Evolutionary conservation across 2,113 vertebrate species (phyloP).

Genomic region (Peucedramus taeniatus): DNA sequence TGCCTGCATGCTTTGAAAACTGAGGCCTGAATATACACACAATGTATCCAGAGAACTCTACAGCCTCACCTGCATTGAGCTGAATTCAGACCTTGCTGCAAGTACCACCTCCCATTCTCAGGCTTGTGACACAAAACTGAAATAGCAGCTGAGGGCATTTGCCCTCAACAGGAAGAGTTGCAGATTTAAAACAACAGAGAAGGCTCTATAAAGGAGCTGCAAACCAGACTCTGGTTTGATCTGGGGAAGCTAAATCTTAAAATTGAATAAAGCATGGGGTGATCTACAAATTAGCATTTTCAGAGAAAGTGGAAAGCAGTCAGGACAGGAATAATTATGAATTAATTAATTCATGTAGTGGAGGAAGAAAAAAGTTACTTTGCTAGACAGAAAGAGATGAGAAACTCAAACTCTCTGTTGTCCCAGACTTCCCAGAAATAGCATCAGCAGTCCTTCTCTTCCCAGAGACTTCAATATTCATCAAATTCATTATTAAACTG

Average conservation of each 20-base stretch:
- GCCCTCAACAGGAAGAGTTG: not conserved
- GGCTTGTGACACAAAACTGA: not conserved
- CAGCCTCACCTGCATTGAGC: not conserved
- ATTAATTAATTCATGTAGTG: not conserved
- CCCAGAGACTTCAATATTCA: not conserved
- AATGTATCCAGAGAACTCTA: not conserved
- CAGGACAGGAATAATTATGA: not conserved
- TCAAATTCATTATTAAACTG: not conserved
- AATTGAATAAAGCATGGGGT: not conserved
- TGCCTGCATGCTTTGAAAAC: not conserved
- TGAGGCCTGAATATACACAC: not conserved
- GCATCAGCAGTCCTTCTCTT: not conserved
- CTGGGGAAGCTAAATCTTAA: not conserved
- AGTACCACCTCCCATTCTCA: not conserved
- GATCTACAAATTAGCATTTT: not conserved
- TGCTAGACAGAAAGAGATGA: not conserved
- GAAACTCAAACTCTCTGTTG: not conserved
- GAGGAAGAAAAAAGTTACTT: not conserved
- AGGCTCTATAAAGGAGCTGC: not conserved
- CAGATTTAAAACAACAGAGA: not conserved
- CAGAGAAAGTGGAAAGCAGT: not conserved
- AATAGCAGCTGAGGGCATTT: not conserved
- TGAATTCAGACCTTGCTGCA: not conserved
- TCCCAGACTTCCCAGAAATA: not conserved
- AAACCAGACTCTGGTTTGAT: not conserved